Base-by-base conservation (phyloP, 1,140 invertebrate species). In the Diuraphis noxia region DNA sequence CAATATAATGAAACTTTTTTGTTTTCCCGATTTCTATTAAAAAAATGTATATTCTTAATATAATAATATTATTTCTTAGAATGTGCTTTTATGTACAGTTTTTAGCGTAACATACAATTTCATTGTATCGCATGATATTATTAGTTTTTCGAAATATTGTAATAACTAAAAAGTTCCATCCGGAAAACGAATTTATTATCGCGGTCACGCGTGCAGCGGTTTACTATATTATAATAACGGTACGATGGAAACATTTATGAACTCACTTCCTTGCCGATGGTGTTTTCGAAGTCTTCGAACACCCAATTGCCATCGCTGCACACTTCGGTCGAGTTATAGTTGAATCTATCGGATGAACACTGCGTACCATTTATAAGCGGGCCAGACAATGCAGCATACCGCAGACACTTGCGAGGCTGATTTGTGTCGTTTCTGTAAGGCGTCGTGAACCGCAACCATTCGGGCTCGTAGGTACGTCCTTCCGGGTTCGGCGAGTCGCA, bases 201-300 rank as follows among this genome's bases (percentile, higher is more conserved):
- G 30, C n/a, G 30, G n/a, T 72, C 13, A n/a, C 17, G 30, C 4
- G 46, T 23, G 30, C 10, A 8, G 4, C 56, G 5, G 13, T n/a
- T n/a, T 63, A 63, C 13, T 30, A 63, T 63, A 63, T 6, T 30
- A 63, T 17, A 63, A 17, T 2, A 63, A 63, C n/a, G 21, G 21
- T 49, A 17, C n/a, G n/a, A n/a, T 13, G n/a, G 30, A 63, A 63
- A 4, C 56, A n/a, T 72, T 72, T 72, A 72, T 85, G n/a, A n/a
- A 92, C 93, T 93, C 93, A 95, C 95, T 92, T 96, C 95, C 92
- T 94, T 94, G 0, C 95, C 94, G 92, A 96, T 95, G 3, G 95
- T 95, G 9, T 93, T 93, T 92, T 95, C 95, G n/a, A 93, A 82
- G 10, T 92, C 91, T 40, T 94, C 93, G 93, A 94, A 95, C 0